Base-by-base conservation (phyloP, 2,797 vertebrate genomes). In the Poecilia velifera region DNA sequence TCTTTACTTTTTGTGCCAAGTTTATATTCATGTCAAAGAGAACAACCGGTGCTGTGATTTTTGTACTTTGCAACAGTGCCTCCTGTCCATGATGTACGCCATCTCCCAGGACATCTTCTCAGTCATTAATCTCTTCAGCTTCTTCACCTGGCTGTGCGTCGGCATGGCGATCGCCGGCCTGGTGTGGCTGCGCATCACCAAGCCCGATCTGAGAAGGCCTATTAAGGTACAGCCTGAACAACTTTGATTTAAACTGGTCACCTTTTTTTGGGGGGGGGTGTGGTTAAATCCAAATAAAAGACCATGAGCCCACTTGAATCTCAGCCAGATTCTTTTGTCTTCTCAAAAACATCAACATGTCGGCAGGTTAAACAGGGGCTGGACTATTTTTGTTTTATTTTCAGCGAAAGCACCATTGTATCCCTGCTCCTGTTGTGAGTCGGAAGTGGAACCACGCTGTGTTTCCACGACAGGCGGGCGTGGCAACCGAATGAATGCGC, bases 51-150 rank as follows among this genome's bases (percentile, higher is more conserved):
- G 34, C 75, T 55, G 31, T n/a, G 8, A 79, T 68, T 18, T 0
- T 45, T 76, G 43, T 62, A n/a, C 10, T n/a, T 77, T 43, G n/a
- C 7, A 0, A 43, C 86, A 96, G 95, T 96, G 95, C 82, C 46
- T 92, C 6, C 92, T 96, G 85, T 96, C 95, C 87, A 96, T 96
- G 95, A 80, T 95, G 89, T 96, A 96, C 36, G 78, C 95, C 88
- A 92, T 94, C 83, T 96, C 95, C 72, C 82, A 92, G 82, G 95
- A 96, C 90, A 95, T 96, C 89, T 96, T 96, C 93, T 96, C 95
- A 0, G 95, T 96, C 89, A 96, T 96, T 88, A 96, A 96, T 41
- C 95, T 96, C 73, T 96, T 96, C 91, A 96, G 95, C 84, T 96
- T 96, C 91, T 96, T 96, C 89, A 96, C 95, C 53, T 96, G 95